phyloP scores from a whole-genome alignment of 2,888 invertebrate genomes.

The Thera obeliscata region DNA sequence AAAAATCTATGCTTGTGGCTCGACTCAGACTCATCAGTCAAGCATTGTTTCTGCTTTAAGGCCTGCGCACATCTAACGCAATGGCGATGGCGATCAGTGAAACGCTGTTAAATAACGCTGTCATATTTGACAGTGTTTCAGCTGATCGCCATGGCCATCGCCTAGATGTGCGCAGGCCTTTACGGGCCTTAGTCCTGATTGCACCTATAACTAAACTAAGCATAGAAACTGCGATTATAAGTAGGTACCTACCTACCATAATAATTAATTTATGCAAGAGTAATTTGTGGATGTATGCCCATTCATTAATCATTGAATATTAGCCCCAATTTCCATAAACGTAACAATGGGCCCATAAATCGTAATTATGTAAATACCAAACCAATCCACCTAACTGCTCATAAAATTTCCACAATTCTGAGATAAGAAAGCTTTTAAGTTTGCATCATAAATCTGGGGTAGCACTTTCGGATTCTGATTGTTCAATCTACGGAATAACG shows the following conservation, averaged over 20 bases:
- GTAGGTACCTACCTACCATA: not conserved
- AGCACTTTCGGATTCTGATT: not conserved
- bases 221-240: not conserved
- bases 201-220: no score
- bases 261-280: not conserved
- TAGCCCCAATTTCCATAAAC: slow-evolving; percentile 13
- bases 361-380: slow-evolving; percentile 2
- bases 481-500: no score
- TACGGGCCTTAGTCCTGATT: no score
- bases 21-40: no score
- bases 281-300: not conserved
- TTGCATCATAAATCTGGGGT: slow-evolving; percentile 14
- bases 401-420: slow-evolving; percentile 8
- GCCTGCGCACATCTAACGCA: no score
- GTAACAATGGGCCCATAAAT: slow-evolving; percentile 25
- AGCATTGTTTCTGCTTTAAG: no score
- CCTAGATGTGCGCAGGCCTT: no score
- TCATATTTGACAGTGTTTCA: no score
- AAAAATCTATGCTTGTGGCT: no score
- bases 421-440: slow-evolving; percentile 1
- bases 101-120: no score
- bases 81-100: no score
- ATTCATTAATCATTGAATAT: slow-evolving; percentile 23
- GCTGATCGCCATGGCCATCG: no score
- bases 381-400: not conserved